Evolutionary conservation across 2,888 invertebrate genomes (phyloP), one percentile per base, ranked within the genome.

Genomic region (Meganola albula): DNA sequence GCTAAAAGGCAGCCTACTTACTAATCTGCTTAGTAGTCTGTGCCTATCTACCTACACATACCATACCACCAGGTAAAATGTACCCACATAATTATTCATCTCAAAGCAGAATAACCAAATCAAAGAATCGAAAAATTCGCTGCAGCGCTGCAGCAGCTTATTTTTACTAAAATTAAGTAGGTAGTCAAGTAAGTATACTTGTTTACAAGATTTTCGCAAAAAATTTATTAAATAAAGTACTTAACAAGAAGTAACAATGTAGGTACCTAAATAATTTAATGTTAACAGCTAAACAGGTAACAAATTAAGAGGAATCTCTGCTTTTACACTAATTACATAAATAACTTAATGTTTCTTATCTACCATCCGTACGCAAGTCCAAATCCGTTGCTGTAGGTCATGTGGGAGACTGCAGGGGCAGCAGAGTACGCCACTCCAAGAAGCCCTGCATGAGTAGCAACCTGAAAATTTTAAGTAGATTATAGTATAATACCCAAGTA

Each of bases 361-460:
- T 86, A 89, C 88, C 88, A 89, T 44, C 78, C 74, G 63, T 89
- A 89, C 9, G 77, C 74, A 14, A 86, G 61, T n/a, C 88, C 88
- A 18, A 88, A 74, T 48, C 87, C 88, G 52, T 87, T 87, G 34
- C 80, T 67, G 69, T 88, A 90, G 24, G 84, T 83, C 83, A 89
- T 88, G 66, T 89, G 89, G n/a, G 89, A 88, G 1, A 90, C 89
- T 9, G 88, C 82, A 6, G 90, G 88, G 8, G 89, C 88, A 16
- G 89, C 87, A 8, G 89, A 88, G 53, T 89, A 90, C 1, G 89
- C 88, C 10, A 89, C 87, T 21, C 89, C 89, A n/a, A 89, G 72
- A 22, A 88, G 80, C 9, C 86, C 85, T 25, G 85, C 85, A 31
- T 76, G 64, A 9, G 77, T 63, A 24, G 87, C 80, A n/a, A 87